Conservation (phyloP, 2,113 vertebrate genomes). For the Paradoxurus hermaphroditus region DNA sequence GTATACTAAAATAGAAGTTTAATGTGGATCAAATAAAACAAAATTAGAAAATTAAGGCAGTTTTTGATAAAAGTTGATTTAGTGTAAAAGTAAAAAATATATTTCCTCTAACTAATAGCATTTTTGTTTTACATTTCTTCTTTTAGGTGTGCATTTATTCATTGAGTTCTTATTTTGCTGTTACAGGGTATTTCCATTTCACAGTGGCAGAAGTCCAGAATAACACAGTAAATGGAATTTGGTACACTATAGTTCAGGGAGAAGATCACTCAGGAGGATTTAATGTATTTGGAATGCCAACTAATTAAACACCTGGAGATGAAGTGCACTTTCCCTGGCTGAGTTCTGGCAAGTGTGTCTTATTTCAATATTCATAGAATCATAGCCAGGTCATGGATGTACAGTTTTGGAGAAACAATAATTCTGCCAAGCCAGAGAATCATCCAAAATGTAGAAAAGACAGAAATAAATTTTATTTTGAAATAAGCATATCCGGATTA, state of each 20-base stretch:
- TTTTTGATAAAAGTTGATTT: constrained; percentile 28
- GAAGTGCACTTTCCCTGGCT: not conserved
- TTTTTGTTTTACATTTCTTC: constrained; percentile 39
- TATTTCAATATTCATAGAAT: constrained; percentile 50
- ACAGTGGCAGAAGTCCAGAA: constrained; percentile 16
- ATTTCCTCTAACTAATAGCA: not conserved
- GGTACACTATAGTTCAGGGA: constrained; percentile 16
- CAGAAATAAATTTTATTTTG: not conserved
- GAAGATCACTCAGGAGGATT: not conserved
- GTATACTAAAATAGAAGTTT: not conserved
- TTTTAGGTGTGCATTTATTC: not conserved
- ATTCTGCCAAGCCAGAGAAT: constrained; percentile 8
- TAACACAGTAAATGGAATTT: constrained; percentile 17
- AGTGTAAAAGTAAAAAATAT: not conserved
- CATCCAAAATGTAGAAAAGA: not conserved
- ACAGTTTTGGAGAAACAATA: not conserved
- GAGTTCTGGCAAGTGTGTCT: constrained; percentile 15
- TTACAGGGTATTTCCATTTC: constrained; percentile 21
- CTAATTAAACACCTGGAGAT: constrained; percentile 61
- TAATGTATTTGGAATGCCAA: constrained; percentile 35
- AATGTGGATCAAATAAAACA: not conserved
- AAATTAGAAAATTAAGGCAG: not conserved
- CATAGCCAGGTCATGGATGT: not conserved
- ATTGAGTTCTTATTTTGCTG: constrained; percentile 7
- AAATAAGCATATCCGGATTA: not conserved